Base-by-base conservation (phyloP, 2,797 vertebrate species). In the Alosa sapidissima region DNA sequence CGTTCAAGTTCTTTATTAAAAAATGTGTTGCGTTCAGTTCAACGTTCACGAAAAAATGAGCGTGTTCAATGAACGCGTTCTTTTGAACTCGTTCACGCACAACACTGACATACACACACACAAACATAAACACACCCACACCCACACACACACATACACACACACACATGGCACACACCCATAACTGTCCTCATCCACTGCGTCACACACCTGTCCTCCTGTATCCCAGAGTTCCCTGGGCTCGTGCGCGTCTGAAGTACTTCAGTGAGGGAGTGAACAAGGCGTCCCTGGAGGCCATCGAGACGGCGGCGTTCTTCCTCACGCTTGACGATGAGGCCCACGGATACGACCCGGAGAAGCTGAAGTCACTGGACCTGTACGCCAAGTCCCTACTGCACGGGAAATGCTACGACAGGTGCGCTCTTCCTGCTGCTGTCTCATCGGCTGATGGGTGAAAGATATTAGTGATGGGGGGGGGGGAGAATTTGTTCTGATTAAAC, bases 321-420 rank as follows among this genome's bases (percentile, higher is more conserved):
- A 90, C 96, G 0, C 89, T 99, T 87, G 98, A 99, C 0, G 96
- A 97, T 9, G 97, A 98, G 8, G 91, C 93, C 0, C 96, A 97
- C 1, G 93, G 94, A 86, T 97, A 96, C 0, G 89, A 93, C 48
- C 91, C 93, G 0, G 90, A 91, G 0, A 91, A 85, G 0, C 91
- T 89, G 36, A 89, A 92, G 65, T 97, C 97, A 8, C 93, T 99
- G 49, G 96, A 97, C 86, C 84, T 91, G 11, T 99, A 98, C 0
- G 97, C 97, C 91, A 99, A 99, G 84, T 97, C 97, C 16, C 93
- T 99, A 85, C 95, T 99, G 82, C 98, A 99, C 0, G 98, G 98
- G n/a, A 96, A 93, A 87, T 99, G 98, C 91, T 96, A 96, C 1
- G 96, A 98, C 96, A 96, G 98, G 98, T 96, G 13, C 11, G 54